A percentile compares a stretch with the other conserved stretches of the same genome.
These are phyloP conservation scores for Notocelia uddmanniana DNA, from an alignment of 2,888 invertebrate genomes.

Conservation along the genomic window DNA sequence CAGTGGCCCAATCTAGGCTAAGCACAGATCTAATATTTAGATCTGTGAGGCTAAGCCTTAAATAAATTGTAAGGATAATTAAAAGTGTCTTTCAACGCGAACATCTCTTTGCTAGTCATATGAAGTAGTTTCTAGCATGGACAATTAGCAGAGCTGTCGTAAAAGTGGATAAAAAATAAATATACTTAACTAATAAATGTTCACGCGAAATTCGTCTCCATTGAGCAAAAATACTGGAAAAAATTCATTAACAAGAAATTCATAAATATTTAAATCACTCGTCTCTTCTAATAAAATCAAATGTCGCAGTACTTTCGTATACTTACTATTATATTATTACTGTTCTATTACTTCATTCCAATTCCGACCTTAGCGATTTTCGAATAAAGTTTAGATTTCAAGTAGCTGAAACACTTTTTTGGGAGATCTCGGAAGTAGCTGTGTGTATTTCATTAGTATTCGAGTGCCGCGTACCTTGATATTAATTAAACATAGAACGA, in stretches of 20 bases:
- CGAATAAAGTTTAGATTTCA: neutral
- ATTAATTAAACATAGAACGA: conserved; percentile 66
- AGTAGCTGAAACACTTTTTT: neutral
- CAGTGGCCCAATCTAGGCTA: no score
- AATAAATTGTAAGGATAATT: no score
- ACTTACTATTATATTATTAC: no score
- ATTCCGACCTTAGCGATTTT: neutral
- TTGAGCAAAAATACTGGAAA: neutral
- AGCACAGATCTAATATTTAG: no score
- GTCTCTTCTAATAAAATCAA: conserved; percentile 32
- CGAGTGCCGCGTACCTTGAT: conserved; percentile 40
- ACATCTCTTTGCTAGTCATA: no score
- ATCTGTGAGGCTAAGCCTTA: no score
- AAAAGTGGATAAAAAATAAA: no score
- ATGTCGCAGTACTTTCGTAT: conserved; percentile 12
- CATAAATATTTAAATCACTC: conserved; percentile 34
- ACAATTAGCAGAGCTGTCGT: no score
- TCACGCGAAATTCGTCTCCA: neutral
- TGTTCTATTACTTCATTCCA: neutral
- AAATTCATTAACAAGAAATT: conserved; percentile 13
- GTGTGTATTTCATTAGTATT: conserved; percentile 17
- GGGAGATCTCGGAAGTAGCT: neutral
- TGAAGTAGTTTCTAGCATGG: no score
- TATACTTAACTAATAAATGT: no score
- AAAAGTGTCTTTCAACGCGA: no score